Conservation (phyloP, 2,113 vertebrate species). For the Cavia porcellus region DNA sequence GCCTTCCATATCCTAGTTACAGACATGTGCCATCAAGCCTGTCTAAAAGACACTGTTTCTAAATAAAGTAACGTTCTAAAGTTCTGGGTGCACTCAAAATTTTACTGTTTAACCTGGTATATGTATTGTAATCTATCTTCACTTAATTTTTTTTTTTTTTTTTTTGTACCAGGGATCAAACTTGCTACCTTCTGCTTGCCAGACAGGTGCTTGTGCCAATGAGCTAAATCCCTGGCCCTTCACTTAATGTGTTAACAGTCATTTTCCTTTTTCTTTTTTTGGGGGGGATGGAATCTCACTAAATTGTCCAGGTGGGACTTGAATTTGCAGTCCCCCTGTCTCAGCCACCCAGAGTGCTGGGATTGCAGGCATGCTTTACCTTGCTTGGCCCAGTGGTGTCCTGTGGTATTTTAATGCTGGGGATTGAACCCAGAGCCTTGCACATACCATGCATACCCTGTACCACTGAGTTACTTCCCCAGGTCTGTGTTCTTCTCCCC, state of each 20-base stretch:
- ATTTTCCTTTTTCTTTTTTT: too few relatives aligned
- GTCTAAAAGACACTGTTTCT: not conserved
- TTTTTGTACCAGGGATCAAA: too few relatives aligned
- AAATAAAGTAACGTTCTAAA: not conserved
- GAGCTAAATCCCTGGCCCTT: too few relatives aligned
- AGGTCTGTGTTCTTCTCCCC: too few relatives aligned
- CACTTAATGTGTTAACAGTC: too few relatives aligned
- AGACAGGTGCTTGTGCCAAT: too few relatives aligned
- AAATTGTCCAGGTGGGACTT: not conserved
- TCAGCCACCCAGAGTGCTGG: not conserved
- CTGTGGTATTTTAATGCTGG: not conserved
- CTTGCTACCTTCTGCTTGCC: too few relatives aligned
- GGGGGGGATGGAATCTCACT: too few relatives aligned
- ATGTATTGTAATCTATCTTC: not conserved
- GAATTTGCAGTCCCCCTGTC: not conserved
- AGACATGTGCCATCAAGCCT: not conserved
- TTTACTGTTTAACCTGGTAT: not conserved
- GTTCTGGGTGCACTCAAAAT: not conserved
- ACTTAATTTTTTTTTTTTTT: not conserved
- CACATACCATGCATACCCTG: not conserved
- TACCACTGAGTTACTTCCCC: not conserved
- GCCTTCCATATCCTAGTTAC: not conserved
- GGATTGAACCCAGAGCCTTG: not conserved
- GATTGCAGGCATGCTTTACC: not conserved
- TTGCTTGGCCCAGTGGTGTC: too few relatives aligned